Base-by-base conservation (phyloP, 1,140 invertebrate genomes). In the Aricia agestis region DNA sequence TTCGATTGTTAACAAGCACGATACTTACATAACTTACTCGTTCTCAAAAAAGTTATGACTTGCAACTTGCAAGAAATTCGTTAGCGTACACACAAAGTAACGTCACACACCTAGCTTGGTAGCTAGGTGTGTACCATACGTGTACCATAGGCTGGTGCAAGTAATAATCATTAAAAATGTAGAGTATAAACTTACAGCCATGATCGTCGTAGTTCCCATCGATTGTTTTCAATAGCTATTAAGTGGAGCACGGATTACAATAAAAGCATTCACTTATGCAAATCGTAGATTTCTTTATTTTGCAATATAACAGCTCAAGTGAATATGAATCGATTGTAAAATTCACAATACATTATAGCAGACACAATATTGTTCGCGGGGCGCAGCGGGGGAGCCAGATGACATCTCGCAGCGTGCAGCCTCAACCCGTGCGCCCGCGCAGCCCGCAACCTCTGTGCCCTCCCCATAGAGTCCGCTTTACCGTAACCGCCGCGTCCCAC, bases 261-360 rank as follows among this genome's bases (percentile, higher is more conserved):
- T 25, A 17, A 59, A 17, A 59, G 7, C 17, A 19, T 25, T 63
- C 19, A 63, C 59, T 63, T 19, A 63, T 63, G 63, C 68, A 58
- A 58, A 69, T 58, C 11, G 42, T 52, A 66, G 63, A 45, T 66
- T 63, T 57, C 63, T 71, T 71, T 57, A 32, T 71, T 25, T 45
- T 71, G 69, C 52, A 71, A 76, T 68, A 61, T 61, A 68, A 31
- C 72, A 70, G 73, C 78, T 78, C 78, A 70, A 87, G 83, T 85
- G 84, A 85, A 86, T 88, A 86, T 87, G 87, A 88, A 88, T 89
- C 87, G 83, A 90, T 88, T 90, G 88, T 89, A 89, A 88, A 90
- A 89, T 89, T 87, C 81, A 89, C 84, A 83, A 84, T 86, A 83
- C 82, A 82, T 84, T 86, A 89, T 83, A 81, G 80, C 79, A 87